Evolutionary conservation across 2,888 invertebrate genomes (phyloP).

Genomic region (Epistrophe eligans): DNA sequence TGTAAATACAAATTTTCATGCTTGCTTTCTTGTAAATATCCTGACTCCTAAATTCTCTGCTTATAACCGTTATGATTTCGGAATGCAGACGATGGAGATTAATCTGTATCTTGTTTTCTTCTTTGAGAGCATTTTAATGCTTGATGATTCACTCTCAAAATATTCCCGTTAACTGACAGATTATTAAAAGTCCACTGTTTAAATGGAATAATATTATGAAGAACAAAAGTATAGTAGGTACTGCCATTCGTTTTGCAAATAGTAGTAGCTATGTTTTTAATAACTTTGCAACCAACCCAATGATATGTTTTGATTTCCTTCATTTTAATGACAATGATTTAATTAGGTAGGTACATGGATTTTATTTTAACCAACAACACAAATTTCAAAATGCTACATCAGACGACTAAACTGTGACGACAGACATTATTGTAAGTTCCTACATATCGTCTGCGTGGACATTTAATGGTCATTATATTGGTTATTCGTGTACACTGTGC

Average conservation of each 20-base stretch:
- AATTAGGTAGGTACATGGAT: constrained; percentile 41
- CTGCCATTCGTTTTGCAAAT: not conserved
- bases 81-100: not conserved
- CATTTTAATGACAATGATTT: constrained; percentile 51
- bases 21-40: not conserved
- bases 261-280: not conserved
- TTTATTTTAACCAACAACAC: not conserved
- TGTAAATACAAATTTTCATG: not conserved
- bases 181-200: not conserved
- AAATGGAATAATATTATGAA: not conserved
- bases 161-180: not conserved
- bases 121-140: not conserved
- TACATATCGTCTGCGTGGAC: not conserved
- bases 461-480: not conserved
- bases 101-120: not conserved
- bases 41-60: not conserved
- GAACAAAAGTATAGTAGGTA: not conserved
- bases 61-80: not conserved
- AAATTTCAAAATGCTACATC: not conserved
- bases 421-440: not conserved
- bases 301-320: not conserved
- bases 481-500: not conserved
- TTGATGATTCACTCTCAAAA: constrained; percentile 6
- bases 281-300: not conserved
- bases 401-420: not conserved